Base-by-base conservation (phyloP, 1,140 invertebrate genomes). In the Pristionchus pacificus region DNA sequence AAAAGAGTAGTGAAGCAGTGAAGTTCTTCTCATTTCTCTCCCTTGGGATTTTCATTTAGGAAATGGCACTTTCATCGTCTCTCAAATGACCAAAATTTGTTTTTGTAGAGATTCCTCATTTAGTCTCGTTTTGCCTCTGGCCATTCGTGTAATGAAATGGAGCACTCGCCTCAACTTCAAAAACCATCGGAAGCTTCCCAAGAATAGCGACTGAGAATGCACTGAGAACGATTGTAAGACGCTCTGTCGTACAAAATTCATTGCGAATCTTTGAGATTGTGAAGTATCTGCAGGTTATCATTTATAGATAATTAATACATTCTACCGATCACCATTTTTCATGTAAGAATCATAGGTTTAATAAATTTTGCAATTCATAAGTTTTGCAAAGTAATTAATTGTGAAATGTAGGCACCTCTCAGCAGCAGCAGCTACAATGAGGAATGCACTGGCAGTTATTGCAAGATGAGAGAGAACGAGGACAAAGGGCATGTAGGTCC, bases 371-470 rank as follows among this genome's bases (percentile, higher is more conserved):
- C 10, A 25, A 13, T 61, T 61, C 28, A 24, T 10, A 13, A 13
- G 60, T 61, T 61, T 61, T 25, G 25, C 13, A 61, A 25, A 61
- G 25, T 61, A 28, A 24, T 61, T 61, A 24, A 57, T n/a, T n/a
- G n/a, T n/a, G n/a, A 13, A 29, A n/a, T 6, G 13, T 15, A 29
- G 61, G 10, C 0, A 73, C 71, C 79, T 62, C 68, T 81, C 79
- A 70, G 82, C 80, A 3, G 79, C 79, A 6, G 79, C 79, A 2
- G 78, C 78, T 33, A 74, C 74, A 32, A 81, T 72, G 1, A 81
- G 65, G 33, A 81, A 76, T 6, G 78, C 79, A 2, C 80, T 82
- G 29, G 69, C 66, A 15, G 77, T 79, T 25, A 81, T 82, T n/a
- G 78, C 75, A 1, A 82, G 68, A 68, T 81, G 80, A 33, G 78